A percentile compares a stretch with the other conserved stretches of the same genome.
These are phyloP conservation scores for Zophobas morio DNA, from an alignment of 1,140 invertebrate species.

Conservation along the genomic window DNA sequence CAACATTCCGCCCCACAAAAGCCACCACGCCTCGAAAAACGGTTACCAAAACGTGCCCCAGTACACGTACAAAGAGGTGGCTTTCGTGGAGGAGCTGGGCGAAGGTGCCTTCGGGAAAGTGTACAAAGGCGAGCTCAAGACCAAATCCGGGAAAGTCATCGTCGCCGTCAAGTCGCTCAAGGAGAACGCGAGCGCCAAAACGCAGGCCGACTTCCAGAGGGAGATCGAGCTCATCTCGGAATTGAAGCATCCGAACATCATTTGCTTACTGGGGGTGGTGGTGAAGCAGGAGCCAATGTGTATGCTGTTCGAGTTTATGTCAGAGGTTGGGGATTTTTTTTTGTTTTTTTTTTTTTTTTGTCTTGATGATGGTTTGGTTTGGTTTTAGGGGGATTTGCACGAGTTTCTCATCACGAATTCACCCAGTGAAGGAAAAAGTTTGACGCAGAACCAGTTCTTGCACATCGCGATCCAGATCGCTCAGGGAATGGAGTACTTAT, in stretches of 20 bases:
- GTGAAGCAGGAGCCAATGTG: conserved; percentile 93
- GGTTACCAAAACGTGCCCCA: conserved; percentile 76
- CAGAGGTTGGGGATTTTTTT: conserved; percentile 68
- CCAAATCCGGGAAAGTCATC: conserved; percentile 76
- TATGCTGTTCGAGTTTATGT: conserved; percentile 98
- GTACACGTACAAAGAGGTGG: conserved; percentile 84
- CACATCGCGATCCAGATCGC: conserved; percentile 93
- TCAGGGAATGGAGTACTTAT: conserved; percentile 96
- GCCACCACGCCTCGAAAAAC: conserved; percentile 62
- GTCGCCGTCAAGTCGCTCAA: conserved; percentile 96
- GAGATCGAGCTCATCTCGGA: conserved; percentile 95
- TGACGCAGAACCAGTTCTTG: conserved; percentile 87
- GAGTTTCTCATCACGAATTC: conserved; percentile 94
- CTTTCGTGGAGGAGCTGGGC: conserved; percentile 94
- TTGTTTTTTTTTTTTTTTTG: too few species aligned
- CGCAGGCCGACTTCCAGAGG: conserved; percentile 91
- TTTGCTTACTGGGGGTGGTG: conserved; percentile 94
- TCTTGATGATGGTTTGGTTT: not conserved
- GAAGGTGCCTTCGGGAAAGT: conserved; percentile 98
- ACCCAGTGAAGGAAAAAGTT: conserved; percentile 81
- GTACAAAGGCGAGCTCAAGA: conserved; percentile 92
- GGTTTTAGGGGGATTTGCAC: conserved; percentile 87
- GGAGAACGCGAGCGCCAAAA: conserved; percentile 92
- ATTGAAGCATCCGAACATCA: conserved; percentile 95
- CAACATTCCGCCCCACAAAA: conserved; percentile 65